Percentiles rank a stretch among this genome's conserved stretches.
These are phyloP conservation scores for Drosophila limbata DNA, from an alignment of 2,888 invertebrate species.

Conservation along the genomic window DNA sequence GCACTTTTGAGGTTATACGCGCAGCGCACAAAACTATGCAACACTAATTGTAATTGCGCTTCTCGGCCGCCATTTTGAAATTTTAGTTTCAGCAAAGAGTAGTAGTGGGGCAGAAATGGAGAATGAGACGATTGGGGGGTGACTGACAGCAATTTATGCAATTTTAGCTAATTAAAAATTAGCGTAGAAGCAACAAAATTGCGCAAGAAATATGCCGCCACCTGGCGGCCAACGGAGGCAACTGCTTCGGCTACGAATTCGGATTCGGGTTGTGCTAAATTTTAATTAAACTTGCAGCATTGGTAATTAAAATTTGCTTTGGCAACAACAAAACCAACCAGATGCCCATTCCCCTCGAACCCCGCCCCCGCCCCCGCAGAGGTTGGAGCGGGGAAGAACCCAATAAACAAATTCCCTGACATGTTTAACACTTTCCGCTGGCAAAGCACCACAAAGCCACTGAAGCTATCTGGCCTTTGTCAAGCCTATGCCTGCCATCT, in stretches of 20 bases:
- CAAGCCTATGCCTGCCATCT: conserved; percentile 38
- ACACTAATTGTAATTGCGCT: conserved; percentile 73
- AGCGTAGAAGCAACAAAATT: conserved; percentile 55
- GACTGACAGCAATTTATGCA: conserved; percentile 66
- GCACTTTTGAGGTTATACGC: conserved; percentile 70
- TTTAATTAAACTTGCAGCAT: conserved; percentile 74
- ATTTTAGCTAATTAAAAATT: conserved; percentile 80
- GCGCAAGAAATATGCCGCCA: conserved; percentile 59
- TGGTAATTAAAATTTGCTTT: conserved; percentile 75
- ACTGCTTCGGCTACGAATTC: conserved; percentile 6
- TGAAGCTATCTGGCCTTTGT: conserved; percentile 73
- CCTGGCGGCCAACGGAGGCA: conserved; percentile 47
- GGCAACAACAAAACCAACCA: conserved; percentile 48
- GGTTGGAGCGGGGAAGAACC: conserved; percentile 49
- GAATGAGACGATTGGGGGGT: not conserved
- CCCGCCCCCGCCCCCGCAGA: not conserved
- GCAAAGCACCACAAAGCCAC: conserved; percentile 59
- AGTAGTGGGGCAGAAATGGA: not conserved
- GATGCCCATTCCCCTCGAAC: conserved; percentile 50
- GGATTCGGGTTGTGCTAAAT: conserved; percentile 59
- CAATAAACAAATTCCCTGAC: conserved; percentile 83
- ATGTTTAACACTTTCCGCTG: conserved; percentile 83
- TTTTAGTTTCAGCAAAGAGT: conserved; percentile 35
- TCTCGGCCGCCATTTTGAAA: conserved; percentile 72
- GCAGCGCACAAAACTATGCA: conserved; percentile 70